phyloP scores from a whole-genome alignment of 2,888 invertebrate genomes.

The Eledona agricola region DNA sequence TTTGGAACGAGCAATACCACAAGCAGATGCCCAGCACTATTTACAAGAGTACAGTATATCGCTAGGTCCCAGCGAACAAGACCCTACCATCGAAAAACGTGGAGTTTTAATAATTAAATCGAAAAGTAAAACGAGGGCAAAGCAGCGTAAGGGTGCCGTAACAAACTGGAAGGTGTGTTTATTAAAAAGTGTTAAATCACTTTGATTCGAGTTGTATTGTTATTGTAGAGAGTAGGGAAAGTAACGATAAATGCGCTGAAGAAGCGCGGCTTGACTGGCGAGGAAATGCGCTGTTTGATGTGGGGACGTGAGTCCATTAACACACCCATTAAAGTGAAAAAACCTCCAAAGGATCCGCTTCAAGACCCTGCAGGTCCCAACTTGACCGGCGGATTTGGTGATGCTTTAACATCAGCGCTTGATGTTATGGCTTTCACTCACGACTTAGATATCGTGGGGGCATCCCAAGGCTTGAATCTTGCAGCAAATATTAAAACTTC shows the following conservation, averaged over 20 bases:
- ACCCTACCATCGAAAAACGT: conserved; percentile 84
- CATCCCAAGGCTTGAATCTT: conserved; percentile 53
- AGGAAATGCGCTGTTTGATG: conserved; percentile 86
- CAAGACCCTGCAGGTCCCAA: conserved; percentile 59
- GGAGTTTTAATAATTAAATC: conserved; percentile 99
- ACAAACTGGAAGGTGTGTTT: conserved; percentile 99
- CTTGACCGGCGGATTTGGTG: conserved; percentile 65
- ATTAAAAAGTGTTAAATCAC: conserved; percentile 34
- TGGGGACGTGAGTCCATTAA: conserved; percentile 91
- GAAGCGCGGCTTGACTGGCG: conserved; percentile 85
- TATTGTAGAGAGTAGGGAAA: conserved; percentile 80
- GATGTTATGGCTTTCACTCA: conserved; percentile 86
- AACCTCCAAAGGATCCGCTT: conserved; percentile 18
- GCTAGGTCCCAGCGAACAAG: conserved; percentile 77
- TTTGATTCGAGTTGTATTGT: background rate
- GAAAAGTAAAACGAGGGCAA: conserved; percentile 94
- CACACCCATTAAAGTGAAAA: conserved; percentile 78
- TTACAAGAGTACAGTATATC: conserved; percentile 96
- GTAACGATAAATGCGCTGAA: conserved; percentile 85
- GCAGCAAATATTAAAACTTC: conserved; percentile 46
- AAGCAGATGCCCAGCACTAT: conserved; percentile 88
- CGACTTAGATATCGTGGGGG: conserved; percentile 63
- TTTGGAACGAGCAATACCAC: conserved; percentile 91
- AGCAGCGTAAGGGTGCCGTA: conserved; percentile 94
- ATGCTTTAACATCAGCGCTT: conserved; percentile 77